Evolutionary conservation across 2,113 vertebrate genomes (phyloP), one percentile per base, ranked within the genome.

Genomic region (Ophiodon elongatus): DNA sequence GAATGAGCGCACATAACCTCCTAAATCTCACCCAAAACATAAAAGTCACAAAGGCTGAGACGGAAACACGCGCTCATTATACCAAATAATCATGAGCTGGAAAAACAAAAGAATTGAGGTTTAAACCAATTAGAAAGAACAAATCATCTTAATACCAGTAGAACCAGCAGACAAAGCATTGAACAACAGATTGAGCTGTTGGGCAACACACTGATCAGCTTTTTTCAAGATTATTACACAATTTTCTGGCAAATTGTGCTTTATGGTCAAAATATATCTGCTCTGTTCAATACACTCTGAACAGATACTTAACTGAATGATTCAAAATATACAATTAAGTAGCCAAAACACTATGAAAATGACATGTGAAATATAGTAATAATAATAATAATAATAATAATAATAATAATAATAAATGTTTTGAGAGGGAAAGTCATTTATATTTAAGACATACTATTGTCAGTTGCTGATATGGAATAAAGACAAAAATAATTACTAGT

Each of bases 61-160:
- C 8, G 25, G 37, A 78, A 56, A 64, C 8, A 25, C 1, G 33
- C n/a, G 5, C 65, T 71, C 0, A 73, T 63, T 76, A 57, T n/a
- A 60, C 10, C 4, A 56, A 82, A 50, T 63, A 29, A 66, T 84
- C 25, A 33, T 69, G 80, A 89, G 66, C 54, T 10, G 2, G 50
- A 69, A 63, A 56, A 76, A 89, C 59, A 87, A 71, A 4, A 54
- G 43, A 68, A 14, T 25, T 17, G 3, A 19, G 85, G 73, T 83
- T 85, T 78, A 17, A 56, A 41, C 3, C 21, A 54, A 56, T 54
- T 6, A 27, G 25, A 29, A 29, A 7, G 56, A 57, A 57, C 15
- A 14, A 63, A 25, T 23, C 37, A n/a, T 17, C n/a, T 45, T 33
- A 29, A 77, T 10, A 67, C 27, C 2, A 14, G 31, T 41, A 8